Conservation (phyloP, 1,140 invertebrate genomes). For the Leucophenga varia region DNA sequence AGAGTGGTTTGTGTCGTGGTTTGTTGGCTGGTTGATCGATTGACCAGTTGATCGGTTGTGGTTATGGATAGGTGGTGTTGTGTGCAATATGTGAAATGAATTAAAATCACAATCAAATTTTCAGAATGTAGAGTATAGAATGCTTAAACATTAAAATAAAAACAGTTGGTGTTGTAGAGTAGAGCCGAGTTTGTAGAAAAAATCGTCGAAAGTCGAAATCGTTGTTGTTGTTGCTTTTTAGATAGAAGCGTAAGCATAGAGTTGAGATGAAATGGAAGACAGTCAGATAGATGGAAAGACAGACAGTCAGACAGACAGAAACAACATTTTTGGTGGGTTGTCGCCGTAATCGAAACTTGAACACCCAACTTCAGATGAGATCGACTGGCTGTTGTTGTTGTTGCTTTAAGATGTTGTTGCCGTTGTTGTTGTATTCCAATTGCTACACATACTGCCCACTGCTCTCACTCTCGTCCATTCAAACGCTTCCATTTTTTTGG, state of each 20-base stretch:
- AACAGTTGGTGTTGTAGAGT: too few species aligned
- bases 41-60: too few species aligned
- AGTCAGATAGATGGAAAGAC: constrained; percentile 27
- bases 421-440: constrained; percentile 6
- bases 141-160: too few species aligned
- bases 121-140: too few species aligned
- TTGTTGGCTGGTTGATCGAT: constrained; percentile 11
- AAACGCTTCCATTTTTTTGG: constrained; percentile 31
- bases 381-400: constrained; percentile 11
- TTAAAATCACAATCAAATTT: too few species aligned
- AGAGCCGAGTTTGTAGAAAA: too few species aligned
- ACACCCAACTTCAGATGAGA: too few species aligned
- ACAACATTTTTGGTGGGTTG: too few species aligned
- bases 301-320: constrained; percentile 3
- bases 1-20: constrained; percentile 29
- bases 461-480: not conserved
- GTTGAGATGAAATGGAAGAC: constrained; percentile 24
- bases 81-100: too few species aligned
- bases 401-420: not conserved
- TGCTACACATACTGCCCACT: constrained; percentile 8
- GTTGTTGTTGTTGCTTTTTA: constrained; percentile 16
- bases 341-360: too few species aligned
- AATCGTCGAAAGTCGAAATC: too few species aligned
- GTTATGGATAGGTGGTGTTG: too few species aligned
- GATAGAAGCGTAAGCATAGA: constrained; percentile 35